Conservation (phyloP, 2,888 invertebrate genomes). For the Apodemia zela region DNA sequence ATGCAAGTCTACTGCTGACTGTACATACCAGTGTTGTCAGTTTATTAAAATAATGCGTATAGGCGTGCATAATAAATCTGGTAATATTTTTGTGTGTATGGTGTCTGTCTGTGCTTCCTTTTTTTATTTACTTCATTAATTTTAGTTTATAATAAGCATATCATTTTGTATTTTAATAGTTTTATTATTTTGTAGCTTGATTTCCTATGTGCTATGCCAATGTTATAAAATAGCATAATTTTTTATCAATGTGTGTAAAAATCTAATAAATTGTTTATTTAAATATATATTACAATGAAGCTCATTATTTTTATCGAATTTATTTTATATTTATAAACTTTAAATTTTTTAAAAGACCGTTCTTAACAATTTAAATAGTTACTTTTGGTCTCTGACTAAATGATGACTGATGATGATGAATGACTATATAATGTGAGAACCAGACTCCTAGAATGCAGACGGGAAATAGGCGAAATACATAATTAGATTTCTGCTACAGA, state of each 20-base stretch:
- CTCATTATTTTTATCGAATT: too few species aligned
- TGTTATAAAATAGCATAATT: neutral
- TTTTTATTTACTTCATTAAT: slow-evolving; percentile 31
- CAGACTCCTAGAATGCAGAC: too few species aligned
- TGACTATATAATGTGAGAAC: too few species aligned
- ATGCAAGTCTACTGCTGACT: neutral
- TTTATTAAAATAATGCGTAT: slow-evolving; percentile 20
- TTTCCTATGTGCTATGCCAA: neutral
- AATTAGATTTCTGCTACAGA: too few species aligned
- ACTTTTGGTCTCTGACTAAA: too few species aligned
- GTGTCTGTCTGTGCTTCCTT: slow-evolving; percentile 43
- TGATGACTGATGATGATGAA: too few species aligned
- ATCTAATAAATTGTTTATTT: neutral
- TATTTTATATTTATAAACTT: too few species aligned
- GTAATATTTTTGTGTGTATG: slow-evolving; percentile 33
- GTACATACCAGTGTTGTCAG: slow-evolving; percentile 36
- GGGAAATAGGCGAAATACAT: too few species aligned
- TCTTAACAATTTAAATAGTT: too few species aligned
- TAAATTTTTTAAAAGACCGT: too few species aligned
- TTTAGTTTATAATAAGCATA: slow-evolving; percentile 30
- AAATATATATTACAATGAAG: too few species aligned
- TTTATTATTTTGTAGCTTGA: slow-evolving; percentile 17
- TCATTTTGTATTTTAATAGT: slow-evolving; percentile 34
- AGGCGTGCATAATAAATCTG: slow-evolving; percentile 18
- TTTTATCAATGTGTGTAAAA: neutral